phyloP scores from a whole-genome alignment of 2,888 invertebrate species.

The Pocota personata region DNA sequence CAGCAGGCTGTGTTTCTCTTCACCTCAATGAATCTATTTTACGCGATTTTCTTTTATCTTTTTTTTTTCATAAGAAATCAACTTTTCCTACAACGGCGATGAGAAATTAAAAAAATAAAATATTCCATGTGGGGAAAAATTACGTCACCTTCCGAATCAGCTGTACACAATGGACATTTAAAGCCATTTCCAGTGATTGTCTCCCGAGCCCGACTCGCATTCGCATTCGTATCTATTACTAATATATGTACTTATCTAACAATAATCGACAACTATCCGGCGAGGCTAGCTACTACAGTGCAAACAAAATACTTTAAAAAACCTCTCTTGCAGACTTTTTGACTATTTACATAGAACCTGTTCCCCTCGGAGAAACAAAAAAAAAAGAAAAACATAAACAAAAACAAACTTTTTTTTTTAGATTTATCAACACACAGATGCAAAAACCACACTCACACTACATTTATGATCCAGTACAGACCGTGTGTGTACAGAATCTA shows the following conservation, averaged over 20 bases:
- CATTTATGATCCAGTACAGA: slow-evolving; percentile 37
- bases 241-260: not conserved
- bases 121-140: slow-evolving; percentile 48
- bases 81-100: slow-evolving; percentile 20
- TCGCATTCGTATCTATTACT: not conserved
- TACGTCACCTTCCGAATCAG: slow-evolving; percentile 68
- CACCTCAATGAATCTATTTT: not conserved
- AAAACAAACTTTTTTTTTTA: slow-evolving; percentile 54
- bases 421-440: slow-evolving; percentile 39
- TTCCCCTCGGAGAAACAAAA: slow-evolving; percentile 23
- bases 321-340: slow-evolving; percentile 63
- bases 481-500: slow-evolving; percentile 24
- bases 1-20: not conserved
- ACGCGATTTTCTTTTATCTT: slow-evolving; percentile 17
- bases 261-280: slow-evolving; percentile 17
- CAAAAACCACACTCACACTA: slow-evolving; percentile 55
- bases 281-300: slow-evolving; percentile 29
- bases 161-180: slow-evolving; percentile 61
- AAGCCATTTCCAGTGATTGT: slow-evolving; percentile 39
- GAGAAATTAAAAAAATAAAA: not conserved
- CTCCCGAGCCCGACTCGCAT: slow-evolving; percentile 4
- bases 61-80: slow-evolving; percentile 38
- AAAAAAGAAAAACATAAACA: slow-evolving; percentile 63
- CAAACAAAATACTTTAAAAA: not conserved
- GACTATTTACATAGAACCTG: slow-evolving; percentile 68